Conservation (phyloP, 2,888 invertebrate genomes). For the Salpingus planirostris region DNA sequence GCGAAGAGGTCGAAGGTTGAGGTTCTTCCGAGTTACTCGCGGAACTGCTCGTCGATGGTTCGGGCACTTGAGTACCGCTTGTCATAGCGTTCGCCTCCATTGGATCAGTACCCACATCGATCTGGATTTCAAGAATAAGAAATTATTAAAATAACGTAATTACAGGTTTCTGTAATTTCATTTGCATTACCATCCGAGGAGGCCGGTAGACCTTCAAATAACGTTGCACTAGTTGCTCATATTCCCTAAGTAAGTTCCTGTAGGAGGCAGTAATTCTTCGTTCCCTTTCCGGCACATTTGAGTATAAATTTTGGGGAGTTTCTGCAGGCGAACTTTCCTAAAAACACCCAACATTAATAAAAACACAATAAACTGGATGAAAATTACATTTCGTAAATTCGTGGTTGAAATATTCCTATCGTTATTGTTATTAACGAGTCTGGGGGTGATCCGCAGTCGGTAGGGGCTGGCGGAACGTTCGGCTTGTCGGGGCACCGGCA, state of each 20-base stretch:
- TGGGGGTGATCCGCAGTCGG: constrained; percentile 33
- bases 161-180: not conserved
- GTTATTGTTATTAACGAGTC: constrained; percentile 19
- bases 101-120: constrained; percentile 61
- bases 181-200: constrained; percentile 40
- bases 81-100: constrained; percentile 50
- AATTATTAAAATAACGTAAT: not conserved
- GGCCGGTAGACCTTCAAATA: constrained; percentile 43
- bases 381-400: not conserved
- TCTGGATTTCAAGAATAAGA: too few species aligned
- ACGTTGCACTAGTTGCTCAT: constrained; percentile 44
- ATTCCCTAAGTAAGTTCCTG: constrained; percentile 44
- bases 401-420: not conserved
- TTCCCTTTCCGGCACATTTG: constrained; percentile 40
- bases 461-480: constrained; percentile 32
- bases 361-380: constrained; percentile 3
- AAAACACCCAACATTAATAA: constrained; percentile 1
- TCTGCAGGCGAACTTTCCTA: constrained; percentile 5
- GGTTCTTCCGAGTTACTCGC: constrained; percentile 17
- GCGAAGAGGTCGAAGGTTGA: constrained; percentile 10
- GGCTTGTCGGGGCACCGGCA: constrained; percentile 32
- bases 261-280: constrained; percentile 43
- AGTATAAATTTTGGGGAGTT: constrained; percentile 25
- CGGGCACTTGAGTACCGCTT: constrained; percentile 40
- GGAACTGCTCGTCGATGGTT: constrained; percentile 31